Evolutionary conservation across 2,888 invertebrate species (phyloP), one percentile per base, ranked within the genome.

Genomic region (Cerastis rubricosa): DNA sequence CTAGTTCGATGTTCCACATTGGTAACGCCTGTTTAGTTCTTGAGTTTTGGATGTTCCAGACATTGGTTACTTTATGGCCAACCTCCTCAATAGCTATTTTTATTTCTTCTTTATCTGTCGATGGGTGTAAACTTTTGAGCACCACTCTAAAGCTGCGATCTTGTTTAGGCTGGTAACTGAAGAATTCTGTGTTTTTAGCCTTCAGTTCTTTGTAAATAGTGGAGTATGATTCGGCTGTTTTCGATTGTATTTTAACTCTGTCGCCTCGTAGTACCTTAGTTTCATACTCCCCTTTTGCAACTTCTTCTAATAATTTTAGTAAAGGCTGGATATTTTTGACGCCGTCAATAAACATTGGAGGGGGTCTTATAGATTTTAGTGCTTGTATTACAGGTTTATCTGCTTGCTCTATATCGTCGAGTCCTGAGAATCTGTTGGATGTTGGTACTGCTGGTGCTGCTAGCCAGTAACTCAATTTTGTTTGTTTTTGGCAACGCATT

Each of bases 41-140:
- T 45, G 45, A 45, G 45, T 45, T 45, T 45, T 45, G 9, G 11
- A 45, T 45, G 45, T 45, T 35, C 59, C 59, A 61, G 29, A 61
- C 29, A 9, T 61, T 61, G 17, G 19, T 25, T 29, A 29, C 29
- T 29, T 61, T 35, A 51, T 67, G 67, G 51, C 22, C 29, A 19
- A 67, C 35, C 49, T 67, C 67, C 19, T 67, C 67, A 49, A 67
- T 49, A 49, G 67, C 67, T 51, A 22, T 51, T 51, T 67, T 67
- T 22, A 67, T 51, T 2, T 51, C 49, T 3, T 67, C 67, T 51
- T 67, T 67, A 22, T 67, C 67, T 51, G 67, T 67, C 0, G 67
- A 67, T 35, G 67, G 12, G 35, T 67, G 67, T 29, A 67, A 6
- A 8, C 19, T 17, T 67, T 67, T 67, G 0, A 67, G 35, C 9